Evolutionary conservation across 1,140 invertebrate species (phyloP), one percentile per base, ranked within the genome.

Genomic region (Berghia stephanieae): DNA sequence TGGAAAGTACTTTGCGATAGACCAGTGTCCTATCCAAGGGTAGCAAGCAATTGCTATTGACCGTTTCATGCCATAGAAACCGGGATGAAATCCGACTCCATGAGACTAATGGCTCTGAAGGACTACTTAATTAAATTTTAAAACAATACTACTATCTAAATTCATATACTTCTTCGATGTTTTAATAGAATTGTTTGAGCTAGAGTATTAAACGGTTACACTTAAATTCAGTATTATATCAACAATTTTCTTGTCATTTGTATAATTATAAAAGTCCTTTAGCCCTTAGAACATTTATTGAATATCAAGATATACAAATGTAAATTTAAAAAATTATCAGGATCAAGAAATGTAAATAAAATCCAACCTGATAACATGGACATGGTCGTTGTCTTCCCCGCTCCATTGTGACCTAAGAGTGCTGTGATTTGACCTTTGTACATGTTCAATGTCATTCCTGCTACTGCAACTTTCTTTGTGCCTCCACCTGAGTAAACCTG

Each of bases 351-450:
- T n/a, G 0, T 1, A 40, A 27, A 40, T 43, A 16, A 40, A 0
- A 10, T 31, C 66, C 66, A 89, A 91, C 94, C 94, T 78, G 94
- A 96, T 3, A 96, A 90, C 90, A 96, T 95, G 3, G 93, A 88
- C 81, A 89, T 87, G 1, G 88, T 88, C 10, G 87, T 89, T 36
- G 86, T 88, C 71, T 89, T 89, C 3, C 95, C 95, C 72, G 95
- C 94, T 21, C 94, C 94, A 85, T 95, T 95, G 83, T 91, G 90
- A 42, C 90, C 90, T 16, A 91, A 75, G 1, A 90, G 79, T 18
- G 84, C 90, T 0, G 90, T 90, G n/a, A 91, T 90, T 78, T 91
- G 88, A 31, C 83, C 84, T 82, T 90, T 88, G 81, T 90, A 91
- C 78, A 91, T 87, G 36, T 87, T 84, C 44, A 90, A 79, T 18